Evolutionary conservation across 2,888 invertebrate genomes (phyloP), one percentile per base, ranked within the genome.

Genomic region (Dolichopus griseipennis): DNA sequence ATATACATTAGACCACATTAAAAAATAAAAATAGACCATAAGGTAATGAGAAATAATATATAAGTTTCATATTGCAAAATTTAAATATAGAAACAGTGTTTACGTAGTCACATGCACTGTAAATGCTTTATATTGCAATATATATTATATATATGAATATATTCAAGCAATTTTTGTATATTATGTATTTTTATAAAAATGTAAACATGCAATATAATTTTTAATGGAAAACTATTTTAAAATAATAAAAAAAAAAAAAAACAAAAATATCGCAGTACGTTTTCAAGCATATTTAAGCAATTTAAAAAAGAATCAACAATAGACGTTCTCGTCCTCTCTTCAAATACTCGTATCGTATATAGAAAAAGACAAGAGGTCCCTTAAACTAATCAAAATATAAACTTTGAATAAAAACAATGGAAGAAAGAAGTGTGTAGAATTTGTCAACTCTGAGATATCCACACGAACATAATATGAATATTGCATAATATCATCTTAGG

Each of bases 211-310:
- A 3, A 52, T 37, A 37, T 52, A 15, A 18, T 52, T 52, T 52
- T 52, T 18, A 18, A 52, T 52, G 52, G 52, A 52, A 52, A 52
- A 52, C 52, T 52, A 52, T 52, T 52, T n/a, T 12, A 27, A 27
- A 27, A 27, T 5, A 5, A 27, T 2, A 27, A 27, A 27, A n/a
- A n/a, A n/a, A n/a, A n/a, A n/a, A n/a, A n/a, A n/a, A n/a, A n/a
- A n/a, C n/a, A n/a, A 43, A 43, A 43, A 43, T 43, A 10, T 12
- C 15, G 43, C 27, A 10, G 52, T 52, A 52, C 52, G 18, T 18
- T n/a, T 52, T 52, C 18, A 52, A 52, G 52, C n/a, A 52, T 52
- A 18, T 52, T 52, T 52, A 52, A 52, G 52, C 52, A 52, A 52
- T 52, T 52, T 52, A n/a, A 52, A 52, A 52, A 12, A 52, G 18